A percentile compares a stretch with the other conserved stretches of the same genome.
Evolutionary conservation across 2,113 vertebrate species (phyloP).

Genomic region (Ailuropoda melanoleuca): DNA sequence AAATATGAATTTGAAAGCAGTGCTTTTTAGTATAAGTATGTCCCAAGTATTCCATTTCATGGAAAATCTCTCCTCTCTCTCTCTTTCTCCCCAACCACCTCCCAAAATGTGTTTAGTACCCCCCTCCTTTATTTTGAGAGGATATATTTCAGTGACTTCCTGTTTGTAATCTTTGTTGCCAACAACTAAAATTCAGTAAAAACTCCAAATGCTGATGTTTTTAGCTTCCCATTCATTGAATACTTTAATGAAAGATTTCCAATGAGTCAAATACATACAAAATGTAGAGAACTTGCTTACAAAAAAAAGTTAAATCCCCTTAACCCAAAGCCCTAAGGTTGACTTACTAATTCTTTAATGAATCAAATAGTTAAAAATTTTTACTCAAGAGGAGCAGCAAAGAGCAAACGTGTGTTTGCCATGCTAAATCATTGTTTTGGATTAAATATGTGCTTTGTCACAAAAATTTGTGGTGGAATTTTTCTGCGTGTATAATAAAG

Average conservation of each 20-base stretch:
- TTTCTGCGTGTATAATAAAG: not conserved
- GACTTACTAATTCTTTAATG: not conserved
- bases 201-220: not conserved
- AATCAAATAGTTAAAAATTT: not conserved
- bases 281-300: not conserved
- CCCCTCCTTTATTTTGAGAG: not conserved
- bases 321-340: not conserved
- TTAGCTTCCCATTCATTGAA: not conserved
- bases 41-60: not conserved
- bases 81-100: not conserved
- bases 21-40: conserved; percentile 18
- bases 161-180: not conserved
- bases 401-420: not conserved
- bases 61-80: not conserved
- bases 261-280: not conserved
- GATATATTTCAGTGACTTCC: not conserved
- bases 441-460: not conserved
- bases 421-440: not conserved
- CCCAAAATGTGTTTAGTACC: not conserved
- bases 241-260: not conserved
- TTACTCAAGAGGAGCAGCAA: not conserved
- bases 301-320: not conserved
- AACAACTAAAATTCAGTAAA: not conserved
- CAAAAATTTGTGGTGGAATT: not conserved
- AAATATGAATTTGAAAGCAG: not conserved